Evolutionary conservation across 2,888 invertebrate genomes (phyloP).

Genomic region (Andrena camellia): DNA sequence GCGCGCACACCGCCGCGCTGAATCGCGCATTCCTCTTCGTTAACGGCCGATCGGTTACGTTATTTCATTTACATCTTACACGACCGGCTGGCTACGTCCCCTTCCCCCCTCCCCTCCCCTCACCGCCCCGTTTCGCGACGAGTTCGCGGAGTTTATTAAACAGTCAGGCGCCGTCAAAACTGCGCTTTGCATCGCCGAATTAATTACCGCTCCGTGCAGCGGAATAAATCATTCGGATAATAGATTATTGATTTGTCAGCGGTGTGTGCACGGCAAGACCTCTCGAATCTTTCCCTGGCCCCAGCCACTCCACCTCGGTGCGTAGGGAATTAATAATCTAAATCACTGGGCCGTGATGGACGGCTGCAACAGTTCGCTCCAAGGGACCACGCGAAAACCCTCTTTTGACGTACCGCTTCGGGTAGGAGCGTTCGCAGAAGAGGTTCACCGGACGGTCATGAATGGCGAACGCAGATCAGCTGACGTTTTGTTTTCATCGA

Average conservation of each 20-base stretch:
- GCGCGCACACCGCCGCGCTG: not conserved
- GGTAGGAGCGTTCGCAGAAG: slow-evolving; percentile 27
- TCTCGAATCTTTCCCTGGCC: not conserved
- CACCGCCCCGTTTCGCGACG: slow-evolving; percentile 13
- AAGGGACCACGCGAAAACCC: slow-evolving; percentile 34
- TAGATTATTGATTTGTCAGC: slow-evolving; percentile 50
- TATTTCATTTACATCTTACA: slow-evolving; percentile 57
- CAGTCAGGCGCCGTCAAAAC: slow-evolving; percentile 47
- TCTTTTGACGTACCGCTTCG: slow-evolving; percentile 47
- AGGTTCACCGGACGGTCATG: slow-evolving; percentile 31
- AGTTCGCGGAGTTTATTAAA: slow-evolving; percentile 47
- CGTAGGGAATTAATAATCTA: slow-evolving; percentile 52
- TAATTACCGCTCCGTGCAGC: slow-evolving; percentile 43
- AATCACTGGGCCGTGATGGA: slow-evolving; percentile 43
- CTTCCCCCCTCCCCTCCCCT: too few relatives aligned
- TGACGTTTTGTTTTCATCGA: slow-evolving; percentile 14
- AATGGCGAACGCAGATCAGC: slow-evolving; percentile 8
- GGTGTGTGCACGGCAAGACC: not conserved
- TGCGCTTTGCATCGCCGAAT: slow-evolving; percentile 32
- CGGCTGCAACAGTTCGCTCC: slow-evolving; percentile 35
- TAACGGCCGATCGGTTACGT: slow-evolving; percentile 45
- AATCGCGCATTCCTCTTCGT: slow-evolving; percentile 34
- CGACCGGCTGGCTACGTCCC: not conserved
- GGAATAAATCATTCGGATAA: slow-evolving; percentile 46
- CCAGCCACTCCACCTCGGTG: not conserved